These are phyloP conservation scores for Ceriagrion tenellum DNA, from an alignment of 2,888 invertebrate genomes.

Conservation along the genomic window DNA sequence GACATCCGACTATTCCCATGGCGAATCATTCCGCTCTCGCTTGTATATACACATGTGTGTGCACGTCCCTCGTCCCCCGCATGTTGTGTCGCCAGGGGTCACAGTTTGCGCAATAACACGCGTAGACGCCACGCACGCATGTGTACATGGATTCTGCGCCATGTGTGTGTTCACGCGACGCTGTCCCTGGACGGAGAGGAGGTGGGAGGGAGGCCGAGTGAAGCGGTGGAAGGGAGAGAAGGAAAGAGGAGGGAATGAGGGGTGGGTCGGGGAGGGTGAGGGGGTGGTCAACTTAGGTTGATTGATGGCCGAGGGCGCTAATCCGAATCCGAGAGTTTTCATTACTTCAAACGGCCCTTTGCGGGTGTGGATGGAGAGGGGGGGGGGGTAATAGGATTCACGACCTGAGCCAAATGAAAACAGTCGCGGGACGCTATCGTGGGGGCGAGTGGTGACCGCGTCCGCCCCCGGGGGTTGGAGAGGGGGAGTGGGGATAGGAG, in stretches of 20 bases:
- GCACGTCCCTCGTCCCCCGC: neutral
- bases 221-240: neutral
- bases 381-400: neutral
- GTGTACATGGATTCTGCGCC: neutral
- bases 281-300: neutral
- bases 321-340: constrained; percentile 27
- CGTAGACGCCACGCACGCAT: neutral
- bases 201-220: neutral
- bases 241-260: neutral
- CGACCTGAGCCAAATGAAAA: constrained; percentile 35
- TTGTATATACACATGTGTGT: neutral
- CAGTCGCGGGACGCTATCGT: neutral
- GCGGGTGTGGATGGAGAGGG: neutral
- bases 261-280: neutral
- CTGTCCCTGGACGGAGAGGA: neutral
- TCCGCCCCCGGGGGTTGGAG: neutral
- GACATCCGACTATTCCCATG: neutral
- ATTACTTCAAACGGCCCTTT: neutral
- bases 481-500: neutral
- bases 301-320: constrained; percentile 39
- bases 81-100: neutral
- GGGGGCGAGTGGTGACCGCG: neutral
- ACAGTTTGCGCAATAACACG: neutral
- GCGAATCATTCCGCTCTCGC: neutral
- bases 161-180: neutral